A percentile compares a stretch with the other conserved stretches of the same genome.
Conservation (phyloP, 2,888 invertebrate species). For the Linnaemya tessellans region DNA sequence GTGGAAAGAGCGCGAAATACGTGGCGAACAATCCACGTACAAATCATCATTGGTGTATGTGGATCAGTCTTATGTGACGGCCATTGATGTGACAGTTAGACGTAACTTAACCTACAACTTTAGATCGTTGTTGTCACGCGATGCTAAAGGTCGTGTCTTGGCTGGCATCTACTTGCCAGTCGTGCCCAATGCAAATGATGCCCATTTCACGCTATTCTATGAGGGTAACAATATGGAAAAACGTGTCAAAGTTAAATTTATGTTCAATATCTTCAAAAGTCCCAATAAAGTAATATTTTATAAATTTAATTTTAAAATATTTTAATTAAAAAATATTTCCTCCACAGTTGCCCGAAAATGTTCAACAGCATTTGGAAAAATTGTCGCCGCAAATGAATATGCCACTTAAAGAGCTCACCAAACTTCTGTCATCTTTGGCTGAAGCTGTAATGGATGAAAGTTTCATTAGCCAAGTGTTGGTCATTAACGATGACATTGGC, state of each 20-base stretch:
- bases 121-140: conserved; percentile 91
- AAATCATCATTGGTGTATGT: conserved; percentile 91
- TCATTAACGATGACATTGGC: conserved; percentile 92
- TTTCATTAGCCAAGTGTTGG: conserved; percentile 90
- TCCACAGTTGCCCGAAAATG: conserved; percentile 86
- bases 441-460: conserved; percentile 88
- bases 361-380: conserved; percentile 86
- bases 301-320: background rate
- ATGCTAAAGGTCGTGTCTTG: conserved; percentile 91
- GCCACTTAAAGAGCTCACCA: conserved; percentile 86
- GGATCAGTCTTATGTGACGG: conserved; percentile 90
- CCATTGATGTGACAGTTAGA: conserved; percentile 93
- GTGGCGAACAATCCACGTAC: conserved; percentile 86
- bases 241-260: conserved; percentile 89
- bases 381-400: conserved; percentile 90
- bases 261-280: conserved; percentile 88
- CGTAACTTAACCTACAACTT: conserved; percentile 93
- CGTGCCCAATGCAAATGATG: conserved; percentile 86
- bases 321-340: background rate
- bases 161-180: conserved; percentile 95
- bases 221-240: conserved; percentile 85
- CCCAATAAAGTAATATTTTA: conserved; percentile 84
- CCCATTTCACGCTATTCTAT: conserved; percentile 91
- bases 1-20: conserved; percentile 92
- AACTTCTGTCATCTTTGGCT: conserved; percentile 87